Percentiles rank a stretch among this genome's conserved stretches.
phyloP scores from a whole-genome alignment of 2,888 invertebrate genomes.

The Odontocerum albicorne region DNA sequence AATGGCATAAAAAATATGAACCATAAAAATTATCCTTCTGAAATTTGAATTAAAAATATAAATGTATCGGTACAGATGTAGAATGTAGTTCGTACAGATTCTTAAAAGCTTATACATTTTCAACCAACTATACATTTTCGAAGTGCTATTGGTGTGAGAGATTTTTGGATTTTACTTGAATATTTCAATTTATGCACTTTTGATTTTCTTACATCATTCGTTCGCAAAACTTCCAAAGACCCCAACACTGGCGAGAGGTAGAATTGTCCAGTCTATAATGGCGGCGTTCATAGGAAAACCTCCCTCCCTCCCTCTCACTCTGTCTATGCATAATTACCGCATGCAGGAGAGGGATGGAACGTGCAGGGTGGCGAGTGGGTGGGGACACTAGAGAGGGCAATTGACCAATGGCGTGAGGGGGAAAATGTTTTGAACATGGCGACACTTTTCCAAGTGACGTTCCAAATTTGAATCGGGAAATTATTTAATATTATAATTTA shows the following conservation, averaged over 20 bases:
- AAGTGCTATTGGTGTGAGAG: no score
- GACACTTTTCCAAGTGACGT: no score
- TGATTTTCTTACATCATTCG: not conserved
- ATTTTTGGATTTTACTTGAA: no score
- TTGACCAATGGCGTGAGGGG: slow-evolving; percentile 32
- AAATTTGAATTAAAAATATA: no score
- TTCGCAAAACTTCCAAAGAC: slow-evolving; percentile 17
- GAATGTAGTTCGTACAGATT: no score
- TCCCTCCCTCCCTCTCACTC: slow-evolving; percentile 7
- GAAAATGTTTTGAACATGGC: not conserved
- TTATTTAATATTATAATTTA: no score
- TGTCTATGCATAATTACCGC: not conserved
- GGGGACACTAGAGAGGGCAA: slow-evolving; percentile 15
- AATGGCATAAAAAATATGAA: no score
- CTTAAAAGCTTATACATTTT: not conserved
- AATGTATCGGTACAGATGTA: no score
- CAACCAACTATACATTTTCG: no score
- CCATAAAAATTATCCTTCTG: no score
- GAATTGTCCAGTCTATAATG: slow-evolving; percentile 28
- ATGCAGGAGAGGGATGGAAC: slow-evolving; percentile 4
- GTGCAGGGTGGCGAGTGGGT: slow-evolving; percentile 17
- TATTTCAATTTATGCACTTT: not conserved
- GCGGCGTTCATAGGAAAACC: slow-evolving; percentile 16
- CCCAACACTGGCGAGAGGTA: slow-evolving; percentile 19
- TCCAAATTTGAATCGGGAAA: not conserved